Evolutionary conservation across 2,113 vertebrate species (phyloP).

Genomic region (Pica pica): DNA sequence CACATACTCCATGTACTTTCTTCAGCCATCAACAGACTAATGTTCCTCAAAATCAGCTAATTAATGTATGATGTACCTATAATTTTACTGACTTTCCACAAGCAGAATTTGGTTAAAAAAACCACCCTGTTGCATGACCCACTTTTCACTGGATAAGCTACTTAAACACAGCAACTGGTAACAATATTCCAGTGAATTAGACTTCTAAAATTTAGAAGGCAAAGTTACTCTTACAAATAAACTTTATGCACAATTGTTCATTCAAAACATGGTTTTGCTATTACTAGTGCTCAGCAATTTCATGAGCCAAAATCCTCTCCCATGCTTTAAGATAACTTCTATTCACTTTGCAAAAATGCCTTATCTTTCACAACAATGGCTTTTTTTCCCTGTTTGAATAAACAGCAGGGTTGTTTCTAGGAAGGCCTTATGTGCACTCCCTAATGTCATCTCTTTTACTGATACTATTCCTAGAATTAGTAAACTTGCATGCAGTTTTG

Average conservation of each 20-base stretch:
- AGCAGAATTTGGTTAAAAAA: background rate
- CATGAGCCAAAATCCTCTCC: background rate
- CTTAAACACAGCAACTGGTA: background rate
- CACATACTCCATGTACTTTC: background rate
- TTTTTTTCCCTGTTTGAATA: background rate
- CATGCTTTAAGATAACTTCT: background rate
- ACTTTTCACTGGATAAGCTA: background rate
- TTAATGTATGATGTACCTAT: background rate
- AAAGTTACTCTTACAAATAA: background rate
- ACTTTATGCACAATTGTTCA: background rate
- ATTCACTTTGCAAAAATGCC: background rate
- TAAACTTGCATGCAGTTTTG: background rate
- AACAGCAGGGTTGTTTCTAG: slow-evolving; percentile 17
- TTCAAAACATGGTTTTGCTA: background rate
- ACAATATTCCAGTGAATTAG: background rate
- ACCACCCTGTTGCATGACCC: background rate
- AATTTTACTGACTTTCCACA: background rate
- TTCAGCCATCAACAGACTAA: background rate
- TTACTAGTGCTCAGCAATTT: background rate
- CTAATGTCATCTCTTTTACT: background rate
- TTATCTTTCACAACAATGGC: slow-evolving; percentile 7
- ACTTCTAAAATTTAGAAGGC: background rate
- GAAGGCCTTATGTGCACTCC: background rate
- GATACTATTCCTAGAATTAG: slow-evolving; percentile 32
- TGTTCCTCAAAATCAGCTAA: background rate